phyloP scores from a whole-genome alignment of 2,113 vertebrate genomes.

The Phodopus roborovskii region DNA sequence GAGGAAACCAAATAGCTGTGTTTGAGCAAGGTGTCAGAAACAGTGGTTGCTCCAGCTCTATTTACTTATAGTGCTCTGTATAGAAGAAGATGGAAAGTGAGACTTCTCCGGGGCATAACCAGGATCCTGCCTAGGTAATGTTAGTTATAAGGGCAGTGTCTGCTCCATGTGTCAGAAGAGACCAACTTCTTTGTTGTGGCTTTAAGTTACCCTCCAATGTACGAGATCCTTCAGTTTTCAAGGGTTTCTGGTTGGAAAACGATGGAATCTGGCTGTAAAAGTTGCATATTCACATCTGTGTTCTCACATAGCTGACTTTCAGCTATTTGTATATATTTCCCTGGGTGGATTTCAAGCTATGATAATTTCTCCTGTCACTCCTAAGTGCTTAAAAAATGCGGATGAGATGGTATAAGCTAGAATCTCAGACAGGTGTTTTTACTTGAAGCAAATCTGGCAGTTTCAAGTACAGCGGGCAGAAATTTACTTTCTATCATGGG shows the following conservation, averaged over 20 bases:
- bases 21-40: neutral
- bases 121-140: neutral
- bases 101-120: neutral
- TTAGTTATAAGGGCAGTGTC: neutral
- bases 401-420: neutral
- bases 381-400: constrained; percentile 45
- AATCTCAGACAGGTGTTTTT: neutral
- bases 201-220: neutral
- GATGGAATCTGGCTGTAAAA: constrained; percentile 8
- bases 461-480: constrained; percentile 17
- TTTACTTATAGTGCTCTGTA: neutral
- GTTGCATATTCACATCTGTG: neutral
- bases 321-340: constrained; percentile 4
- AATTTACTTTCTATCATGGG: constrained; percentile 24
- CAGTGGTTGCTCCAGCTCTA: neutral
- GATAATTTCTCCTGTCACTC: neutral
- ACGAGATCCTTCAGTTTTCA: constrained; percentile 1
- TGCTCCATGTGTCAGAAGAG: neutral
- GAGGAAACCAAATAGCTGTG: neutral
- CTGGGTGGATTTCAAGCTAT: constrained; percentile 28
- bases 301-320: constrained; percentile 44
- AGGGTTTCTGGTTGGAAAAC: neutral
- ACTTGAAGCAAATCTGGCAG: neutral
- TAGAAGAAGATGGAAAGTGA: neutral
- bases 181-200: neutral